Evolutionary conservation across 2,113 vertebrate genomes (phyloP), one percentile per base, ranked within the genome.

Genomic region (Pseudorasbora parva): DNA sequence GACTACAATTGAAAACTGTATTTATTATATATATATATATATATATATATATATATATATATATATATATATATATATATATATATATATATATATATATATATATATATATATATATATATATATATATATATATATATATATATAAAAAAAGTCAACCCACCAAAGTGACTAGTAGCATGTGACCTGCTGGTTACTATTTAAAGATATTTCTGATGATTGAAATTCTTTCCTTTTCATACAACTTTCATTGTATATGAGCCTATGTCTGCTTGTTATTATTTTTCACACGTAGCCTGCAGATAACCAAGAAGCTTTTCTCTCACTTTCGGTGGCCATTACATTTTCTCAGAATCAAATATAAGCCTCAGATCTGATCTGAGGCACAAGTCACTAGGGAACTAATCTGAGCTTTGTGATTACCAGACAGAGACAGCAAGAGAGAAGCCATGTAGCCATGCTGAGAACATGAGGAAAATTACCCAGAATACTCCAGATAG

Each of bases 341-440:
- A 51, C 72, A 60, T 51, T 73, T 43, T 66, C 45, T 79, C 82
- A 19, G 59, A 66, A 51, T 64, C 45, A 66, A 77, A 74, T 74
- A 74, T 74, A 74, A 74, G 82, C 56, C 54, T 45, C 19, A 27
- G 77, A 73, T 72, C 64, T 72, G 66, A 79, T 74, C 47, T 74
- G 47, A 74, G 25, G 83, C 37, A 43, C 33, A 60, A 78, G 77
- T 69, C 75, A 72, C 17, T 33, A 30, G 76, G 51, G 84, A 81
- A 73, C 57, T 49, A 85, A 71, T 81, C 45, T 81, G 33, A 23
- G 71, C 21, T 51, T 57, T 49, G 84, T 81, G 71, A 84, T 78
- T 69, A 84, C 83, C 21, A 69, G 71, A 80, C 33, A 64, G 69
- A 66, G 54, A 69, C 45, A 30, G 72, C 72, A 43, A 69, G 14